phyloP scores from a whole-genome alignment of 2,113 vertebrate genomes.

The Cygnus atratus region DNA sequence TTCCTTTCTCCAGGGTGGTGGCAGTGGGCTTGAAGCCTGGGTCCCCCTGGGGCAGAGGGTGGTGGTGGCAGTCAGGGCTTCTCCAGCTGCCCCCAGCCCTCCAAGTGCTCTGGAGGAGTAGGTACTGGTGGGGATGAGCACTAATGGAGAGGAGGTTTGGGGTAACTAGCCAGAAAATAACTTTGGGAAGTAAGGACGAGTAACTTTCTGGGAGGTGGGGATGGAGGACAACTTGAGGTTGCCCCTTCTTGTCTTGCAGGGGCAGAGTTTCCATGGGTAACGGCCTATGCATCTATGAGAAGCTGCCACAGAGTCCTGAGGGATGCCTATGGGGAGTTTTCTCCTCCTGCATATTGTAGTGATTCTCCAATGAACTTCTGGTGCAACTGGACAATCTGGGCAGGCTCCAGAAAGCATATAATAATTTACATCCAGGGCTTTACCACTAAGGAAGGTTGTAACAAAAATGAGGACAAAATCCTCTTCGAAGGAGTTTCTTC shows the following conservation, averaged over 20 bases:
- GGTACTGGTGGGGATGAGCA: background rate
- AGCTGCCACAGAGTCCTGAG: conserved; percentile 77
- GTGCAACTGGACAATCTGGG: conserved; percentile 82
- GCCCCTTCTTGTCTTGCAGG: conserved; percentile 24
- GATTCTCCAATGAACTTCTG: conserved; percentile 65
- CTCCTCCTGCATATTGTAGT: conserved; percentile 73
- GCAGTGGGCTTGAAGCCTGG: background rate
- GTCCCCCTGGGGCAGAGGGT: accelerated
- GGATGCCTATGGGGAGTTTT: conserved; percentile 75
- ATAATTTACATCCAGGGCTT: conserved; percentile 52
- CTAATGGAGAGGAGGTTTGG: background rate
- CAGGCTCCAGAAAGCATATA: conserved; percentile 32
- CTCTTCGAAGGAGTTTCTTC: conserved; percentile 44
- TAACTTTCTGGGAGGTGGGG: background rate
- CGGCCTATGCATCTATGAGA: conserved; percentile 75
- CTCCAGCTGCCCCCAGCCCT: background rate
- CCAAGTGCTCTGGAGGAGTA: accelerated
- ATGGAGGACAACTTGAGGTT: background rate
- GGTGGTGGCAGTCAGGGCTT: background rate
- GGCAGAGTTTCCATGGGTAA: background rate
- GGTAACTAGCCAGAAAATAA: background rate
- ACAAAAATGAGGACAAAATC: conserved; percentile 51
- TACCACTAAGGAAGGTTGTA: background rate
- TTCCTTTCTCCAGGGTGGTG: background rate
- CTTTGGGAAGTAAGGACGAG: background rate